Percentiles rank a stretch among this genome's conserved stretches.
phyloP scores from a whole-genome alignment of 2,113 vertebrate genomes.

The Larimichthys crocea region DNA sequence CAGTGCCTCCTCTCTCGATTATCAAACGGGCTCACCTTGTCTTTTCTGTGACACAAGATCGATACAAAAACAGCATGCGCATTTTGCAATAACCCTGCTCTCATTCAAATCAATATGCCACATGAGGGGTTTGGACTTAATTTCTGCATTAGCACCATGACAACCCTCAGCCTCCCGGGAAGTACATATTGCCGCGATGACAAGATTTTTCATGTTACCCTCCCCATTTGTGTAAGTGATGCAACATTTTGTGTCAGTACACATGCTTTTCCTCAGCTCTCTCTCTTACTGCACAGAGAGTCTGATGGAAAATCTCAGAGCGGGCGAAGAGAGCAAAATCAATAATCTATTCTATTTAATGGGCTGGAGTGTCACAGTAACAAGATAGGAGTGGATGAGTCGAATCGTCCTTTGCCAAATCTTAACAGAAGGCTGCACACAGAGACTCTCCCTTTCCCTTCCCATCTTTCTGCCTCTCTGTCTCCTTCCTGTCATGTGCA shows the following conservation, averaged over 20 bases:
- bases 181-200: conserved; percentile 5
- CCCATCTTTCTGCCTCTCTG: conserved; percentile 26
- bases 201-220: conserved; percentile 39
- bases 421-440: conserved; percentile 66
- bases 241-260: conserved; percentile 73
- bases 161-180: conserved; percentile 48
- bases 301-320: conserved; percentile 82
- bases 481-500: conserved; percentile 43
- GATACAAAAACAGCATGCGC: conserved; percentile 61
- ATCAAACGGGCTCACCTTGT: conserved; percentile 63
- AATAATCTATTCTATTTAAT: conserved; percentile 88
- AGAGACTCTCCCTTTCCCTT: conserved; percentile 43
- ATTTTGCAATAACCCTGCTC: conserved; percentile 45
- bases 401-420: conserved; percentile 75
- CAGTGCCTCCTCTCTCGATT: conserved; percentile 54
- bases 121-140: conserved; percentile 48
- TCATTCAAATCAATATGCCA: conserved; percentile 52
- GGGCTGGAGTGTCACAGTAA: conserved; percentile 82
- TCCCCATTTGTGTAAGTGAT: conserved; percentile 62
- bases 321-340: conserved; percentile 83
- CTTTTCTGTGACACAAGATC: conserved; percentile 60
- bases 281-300: conserved; percentile 60
- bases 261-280: conserved; percentile 73
- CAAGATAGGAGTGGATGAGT: conserved; percentile 83
- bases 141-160: conserved; percentile 62